Base-by-base conservation (phyloP, 1,140 invertebrate species). In the Platyscapa corneri region DNA sequence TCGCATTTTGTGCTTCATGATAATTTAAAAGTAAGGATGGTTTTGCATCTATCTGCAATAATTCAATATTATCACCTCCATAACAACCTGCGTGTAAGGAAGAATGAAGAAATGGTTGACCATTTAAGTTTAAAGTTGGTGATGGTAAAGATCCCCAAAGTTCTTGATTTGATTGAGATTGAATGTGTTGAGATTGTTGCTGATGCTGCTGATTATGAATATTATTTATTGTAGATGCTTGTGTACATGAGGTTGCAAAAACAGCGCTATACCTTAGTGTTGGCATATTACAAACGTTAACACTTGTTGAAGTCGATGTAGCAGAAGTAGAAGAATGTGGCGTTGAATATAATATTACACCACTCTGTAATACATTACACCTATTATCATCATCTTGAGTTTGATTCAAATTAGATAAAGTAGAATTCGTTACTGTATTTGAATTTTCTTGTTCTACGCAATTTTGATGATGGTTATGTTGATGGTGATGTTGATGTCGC, bases 181-280 rank as follows among this genome's bases (percentile, higher is more conserved):
- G 90, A 8, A 88, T 86, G 8, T 87, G 84, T 34, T 87, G 91
- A 49, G 92, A 91, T 32, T 89, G 88, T 23, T 89, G 88, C 53
- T 88, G 88, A 32, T 89, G 88, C 30, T 89, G 88, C 30, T 89
- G 90, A 10, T 89, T 90, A 42, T 93, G 92, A 0, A 92, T 87
- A 30, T 89, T 91, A 91, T 92, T 91, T 87, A 94, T 84, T 83
- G 94, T 88, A 87, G 94, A 91, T 88, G 95, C 92, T 92, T 95
- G 92, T 88, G 94, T 91, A 92, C 95, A 93, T 91, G 95, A 94
- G 30, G 95, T 95, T 84, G 96, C 94, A 93, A 96, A 95, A 89
- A 96, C 95, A 64, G 96, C 96, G 86, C 95, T 94, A 91, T 96
- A 96, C 91, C 94, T 93, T 30, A 93, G 76, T 20, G 92, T 93